Base-by-base conservation (phyloP, 1,140 invertebrate species). In the Euglossa dilemma region DNA sequence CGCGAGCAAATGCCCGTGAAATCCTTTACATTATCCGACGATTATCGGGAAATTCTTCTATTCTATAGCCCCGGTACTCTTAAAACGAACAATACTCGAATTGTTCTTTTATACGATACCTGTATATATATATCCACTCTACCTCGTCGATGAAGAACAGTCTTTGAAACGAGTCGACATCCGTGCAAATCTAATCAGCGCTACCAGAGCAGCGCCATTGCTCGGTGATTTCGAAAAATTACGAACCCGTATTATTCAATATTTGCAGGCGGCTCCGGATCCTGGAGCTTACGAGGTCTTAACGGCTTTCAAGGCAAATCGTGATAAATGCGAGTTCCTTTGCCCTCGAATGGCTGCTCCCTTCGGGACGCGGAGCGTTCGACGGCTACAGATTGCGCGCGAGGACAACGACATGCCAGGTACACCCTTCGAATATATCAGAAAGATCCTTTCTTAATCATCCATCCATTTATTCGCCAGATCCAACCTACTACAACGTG, bases 241-340 rank as follows among this genome's bases (percentile, higher is more conserved):
- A 6, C 6, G 47, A 6, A 50, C 67, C 20, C 47, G 63, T 82
- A 69, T 81, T 73, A 47, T 74, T 75, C 71, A 66, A 82, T 75
- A 75, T 86, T 83, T 50, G 56, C 52, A 89, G 85, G 71, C 0
- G 45, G 82, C 67, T 11, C 88, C 85, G 14, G 83, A 82, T 84
- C 74, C 87, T 8, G 83, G 85, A 61, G 67, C 85, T 83, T 89
- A 89, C 85, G 87, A 90, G 52, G 80, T 45, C 67, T 79, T 81
- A 54, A 79, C 63, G 67, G 80, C 88, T 50, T 90, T 89, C 85
- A 90, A 89, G 63, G 64, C 80, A 43, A 85, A 78, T 81, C 83
- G 85, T 82, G 85, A 89, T 80, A 73, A 73, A 85, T 89, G 88
- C 56, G 79, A 89, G 20, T 83, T 76, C 23, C 71, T 73, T 47